Evolutionary conservation across 1,140 invertebrate genomes (phyloP).

Genomic region (Panagrolaimus sp.): DNA sequence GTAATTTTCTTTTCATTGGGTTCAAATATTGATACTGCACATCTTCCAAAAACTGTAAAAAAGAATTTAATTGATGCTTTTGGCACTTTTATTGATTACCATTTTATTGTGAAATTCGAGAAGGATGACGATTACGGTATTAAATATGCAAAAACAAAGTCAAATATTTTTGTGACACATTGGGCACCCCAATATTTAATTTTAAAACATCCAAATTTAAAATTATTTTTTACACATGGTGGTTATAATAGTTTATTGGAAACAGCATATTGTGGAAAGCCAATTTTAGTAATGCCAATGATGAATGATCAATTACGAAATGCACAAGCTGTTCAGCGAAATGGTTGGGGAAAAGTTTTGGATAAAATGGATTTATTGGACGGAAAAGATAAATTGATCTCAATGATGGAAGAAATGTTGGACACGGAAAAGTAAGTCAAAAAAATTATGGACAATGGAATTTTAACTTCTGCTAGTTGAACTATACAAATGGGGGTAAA

Average conservation of each 20-base stretch:
- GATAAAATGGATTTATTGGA: constrained; percentile 13
- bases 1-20: constrained; percentile 28
- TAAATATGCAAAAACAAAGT: not conserved
- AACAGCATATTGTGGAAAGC: constrained; percentile 4
- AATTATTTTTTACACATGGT: constrained; percentile 29
- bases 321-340: constrained; percentile 19
- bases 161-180: constrained; percentile 22
- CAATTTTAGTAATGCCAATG: constrained; percentile 18
- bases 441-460: too few species aligned
- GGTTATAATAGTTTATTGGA: constrained; percentile 23
- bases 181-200: constrained; percentile 29
- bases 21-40: constrained; percentile 18
- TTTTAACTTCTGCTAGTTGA: too few species aligned
- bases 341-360: constrained; percentile 28
- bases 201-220: constrained; percentile 18
- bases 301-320: constrained; percentile 30
- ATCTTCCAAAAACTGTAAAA: constrained; percentile 18
- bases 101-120: constrained; percentile 27
- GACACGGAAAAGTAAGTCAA: constrained; percentile 5
- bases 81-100: constrained; percentile 17
- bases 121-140: constrained; percentile 1
- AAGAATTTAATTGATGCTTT: constrained; percentile 23
- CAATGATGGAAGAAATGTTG: not conserved
- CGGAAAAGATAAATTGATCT: not conserved
- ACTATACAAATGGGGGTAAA: constrained; percentile 17